Conservation (phyloP, 2,113 vertebrate genomes). For the Petromus typicus region DNA sequence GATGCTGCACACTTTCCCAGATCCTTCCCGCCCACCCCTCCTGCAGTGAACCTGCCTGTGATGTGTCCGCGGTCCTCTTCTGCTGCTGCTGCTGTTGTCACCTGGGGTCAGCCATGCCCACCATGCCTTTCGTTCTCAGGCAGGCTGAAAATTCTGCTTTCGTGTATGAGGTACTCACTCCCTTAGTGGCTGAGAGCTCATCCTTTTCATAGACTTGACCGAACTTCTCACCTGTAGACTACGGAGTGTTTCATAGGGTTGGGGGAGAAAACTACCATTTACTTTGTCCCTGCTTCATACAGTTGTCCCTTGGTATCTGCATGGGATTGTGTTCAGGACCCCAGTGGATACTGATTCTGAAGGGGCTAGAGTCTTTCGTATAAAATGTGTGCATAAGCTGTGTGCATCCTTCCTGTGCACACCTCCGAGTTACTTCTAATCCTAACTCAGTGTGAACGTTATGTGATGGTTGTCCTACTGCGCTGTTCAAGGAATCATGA, state of each 20-base stretch:
- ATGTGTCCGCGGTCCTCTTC: neutral
- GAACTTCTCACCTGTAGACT: neutral
- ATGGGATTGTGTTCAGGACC: neutral
- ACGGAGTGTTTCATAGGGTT: neutral
- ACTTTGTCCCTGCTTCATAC: fast-evolving
- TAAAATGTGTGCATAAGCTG: neutral
- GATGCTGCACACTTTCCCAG: neutral
- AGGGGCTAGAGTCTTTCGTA: neutral
- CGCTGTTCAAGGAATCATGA: neutral
- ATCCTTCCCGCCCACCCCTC: neutral
- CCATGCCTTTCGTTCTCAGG: neutral
- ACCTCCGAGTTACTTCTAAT: neutral
- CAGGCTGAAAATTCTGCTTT: neutral
- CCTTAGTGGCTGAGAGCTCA: fast-evolving
- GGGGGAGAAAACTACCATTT: neutral
- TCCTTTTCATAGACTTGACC: neutral
- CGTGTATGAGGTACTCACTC: neutral
- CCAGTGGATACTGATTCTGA: neutral
- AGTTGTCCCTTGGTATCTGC: neutral
- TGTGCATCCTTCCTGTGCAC: neutral
- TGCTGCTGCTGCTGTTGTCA: no score
- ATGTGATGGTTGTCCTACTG: neutral
- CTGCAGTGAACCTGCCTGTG: neutral
- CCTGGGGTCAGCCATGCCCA: neutral
- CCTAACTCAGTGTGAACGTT: neutral